Base-by-base conservation (phyloP, 2,113 vertebrate genomes). In the Speoplatyrhinus poulsoni region DNA sequence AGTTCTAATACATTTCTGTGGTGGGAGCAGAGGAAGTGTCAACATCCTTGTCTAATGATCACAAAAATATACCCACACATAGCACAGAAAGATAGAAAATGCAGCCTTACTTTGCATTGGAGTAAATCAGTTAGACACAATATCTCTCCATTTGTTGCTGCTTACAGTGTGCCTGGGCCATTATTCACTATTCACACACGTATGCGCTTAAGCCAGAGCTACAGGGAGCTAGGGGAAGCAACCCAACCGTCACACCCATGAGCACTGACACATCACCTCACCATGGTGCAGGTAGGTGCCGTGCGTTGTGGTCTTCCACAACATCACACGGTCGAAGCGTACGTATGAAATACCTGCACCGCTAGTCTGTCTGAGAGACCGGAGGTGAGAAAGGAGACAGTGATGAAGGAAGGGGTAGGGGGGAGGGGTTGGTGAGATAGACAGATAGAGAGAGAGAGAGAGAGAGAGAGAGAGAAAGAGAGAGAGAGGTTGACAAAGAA, bases 1-100 rank as follows among this genome's bases (percentile, higher is more conserved):
- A 49, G 65, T 79, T 79, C 77, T 65, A 83, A 69, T 70, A 72
- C 70, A 80, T 82, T 70, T 82, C 33, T 79, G 78, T 75, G 80
- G 80, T 53, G 55, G 58, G 73, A 67, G 60, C 70, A 77, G 54
- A 83, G 74, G 72, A 87, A 82, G 72, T 69, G 69, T 55, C 69
- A 75, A 83, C 80, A 89, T 84, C 82, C 70, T 85, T 77, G 67
- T 79, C 78, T 79, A 83, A 84, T 87, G 72, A 83, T 76, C 67
- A 65, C 50, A 64, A 85, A 80, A 82, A 70, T 81, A 75, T 72
- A 64, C 77, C 77, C 75, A 77, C 73, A 65, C 66, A 72, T 54
- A 62, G 65, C 81, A 79, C 79, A 72, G 71, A 77, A 74, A 64
- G 65, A 16, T 60, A 15, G 4, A 6, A n/a, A 36, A 54, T 73